Evolutionary conservation across 1,140 invertebrate species (phyloP), one percentile per base, ranked within the genome.

Genomic region (Heliconius congener): DNA sequence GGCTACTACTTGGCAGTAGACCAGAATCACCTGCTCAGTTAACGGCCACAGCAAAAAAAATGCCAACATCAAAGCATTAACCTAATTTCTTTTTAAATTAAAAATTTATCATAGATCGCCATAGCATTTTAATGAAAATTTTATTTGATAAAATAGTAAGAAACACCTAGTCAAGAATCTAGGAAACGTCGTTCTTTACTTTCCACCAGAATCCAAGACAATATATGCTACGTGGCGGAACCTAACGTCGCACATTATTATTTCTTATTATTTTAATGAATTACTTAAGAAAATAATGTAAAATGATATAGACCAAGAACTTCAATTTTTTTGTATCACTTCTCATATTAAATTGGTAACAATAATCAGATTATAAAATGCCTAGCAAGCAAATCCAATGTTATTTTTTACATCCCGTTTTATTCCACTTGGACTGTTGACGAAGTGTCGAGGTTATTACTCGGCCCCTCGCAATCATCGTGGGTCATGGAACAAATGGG

Each of bases 381-480:
- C 71, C 71, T 60, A 60, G 19, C 3, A 55, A 78, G 71, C 57
- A 19, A 52, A 52, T 19, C 19, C 46, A 16, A 46, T 42, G 34
- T 78, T 60, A 78, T 73, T 77, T 77, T 77, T 72, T 78, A 73
- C 76, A 52, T 78, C 76, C 76, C 73, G 71, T 60, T 78, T 76
- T 77, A 72, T 73, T 52, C 39, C 72, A 34, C 71, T 34, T 52
- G 76, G 76, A 27, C 55, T 52, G 39, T 73, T 73, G 71, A 73
- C 71, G 46, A 50, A 72, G 50, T 72, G 46, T 50, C 76, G 70
- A 19, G 42, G 71, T 52, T 71, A 78, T 78, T 78, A 78, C 52
- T 66, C 71, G 71, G 23, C 76, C 76, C 71, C 76, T 73, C 70
- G 76, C 71, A 78, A 78, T 78, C 76, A 73, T 73, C 52, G 42